These are phyloP conservation scores for Pseudomyrmex flavicornis DNA, from an alignment of 1,140 invertebrate species.

Conservation along the genomic window DNA sequence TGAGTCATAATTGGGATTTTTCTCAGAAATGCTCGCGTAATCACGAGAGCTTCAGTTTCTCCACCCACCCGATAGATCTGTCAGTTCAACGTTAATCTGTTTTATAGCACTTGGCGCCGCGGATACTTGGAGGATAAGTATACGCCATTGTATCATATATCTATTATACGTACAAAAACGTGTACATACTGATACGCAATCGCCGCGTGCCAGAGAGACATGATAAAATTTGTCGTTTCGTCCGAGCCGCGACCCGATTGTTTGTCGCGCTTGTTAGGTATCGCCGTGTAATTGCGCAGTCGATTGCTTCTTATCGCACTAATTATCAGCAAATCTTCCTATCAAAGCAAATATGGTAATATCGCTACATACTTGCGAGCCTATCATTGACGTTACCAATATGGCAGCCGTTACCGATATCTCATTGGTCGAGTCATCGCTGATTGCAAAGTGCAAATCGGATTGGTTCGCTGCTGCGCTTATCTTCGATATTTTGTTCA, in stretches of 20 bases:
- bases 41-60: constrained; percentile 60
- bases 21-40: constrained; percentile 38
- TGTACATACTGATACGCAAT: constrained; percentile 48
- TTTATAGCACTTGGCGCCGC: constrained; percentile 77
- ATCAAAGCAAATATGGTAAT: constrained; percentile 82
- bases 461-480: constrained; percentile 12
- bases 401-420: constrained; percentile 77
- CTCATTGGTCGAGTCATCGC: constrained; percentile 49
- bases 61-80: constrained; percentile 57
- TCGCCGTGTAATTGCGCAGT: constrained; percentile 68
- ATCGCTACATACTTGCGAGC: constrained; percentile 69
- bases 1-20: constrained; percentile 27
- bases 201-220: constrained; percentile 45
- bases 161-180: constrained; percentile 40
- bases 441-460: constrained; percentile 51
- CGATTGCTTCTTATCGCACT: constrained; percentile 78
- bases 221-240: constrained; percentile 72
- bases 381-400: constrained; percentile 72
- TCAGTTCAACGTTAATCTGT: constrained; percentile 73
- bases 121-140: constrained; percentile 56
- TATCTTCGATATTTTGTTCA: constrained; percentile 44
- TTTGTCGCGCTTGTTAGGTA: constrained; percentile 66
- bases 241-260: constrained; percentile 63
- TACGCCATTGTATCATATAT: constrained; percentile 25
- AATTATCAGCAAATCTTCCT: constrained; percentile 81